phyloP scores from a whole-genome alignment of 2,797 vertebrate genomes.

The Acanthis flammea region DNA sequence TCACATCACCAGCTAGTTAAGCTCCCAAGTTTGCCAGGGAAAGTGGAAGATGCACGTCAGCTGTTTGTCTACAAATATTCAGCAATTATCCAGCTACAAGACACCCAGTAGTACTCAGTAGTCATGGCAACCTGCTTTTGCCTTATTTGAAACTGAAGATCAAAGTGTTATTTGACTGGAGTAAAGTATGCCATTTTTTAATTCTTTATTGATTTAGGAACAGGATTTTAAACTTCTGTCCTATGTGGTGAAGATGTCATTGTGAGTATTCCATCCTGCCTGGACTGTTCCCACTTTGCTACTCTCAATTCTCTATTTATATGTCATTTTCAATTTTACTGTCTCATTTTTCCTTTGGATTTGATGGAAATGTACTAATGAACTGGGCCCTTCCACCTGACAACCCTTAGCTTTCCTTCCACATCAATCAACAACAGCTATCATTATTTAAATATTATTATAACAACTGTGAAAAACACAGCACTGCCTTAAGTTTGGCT shows the following conservation, averaged over 20 bases:
- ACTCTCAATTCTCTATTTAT: background rate
- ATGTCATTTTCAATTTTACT: background rate
- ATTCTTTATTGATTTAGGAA: constrained; percentile 33
- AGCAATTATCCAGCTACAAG: constrained; percentile 6
- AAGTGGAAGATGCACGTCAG: background rate
- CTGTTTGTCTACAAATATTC: constrained; percentile 59
- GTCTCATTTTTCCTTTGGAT: background rate
- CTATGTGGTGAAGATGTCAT: background rate
- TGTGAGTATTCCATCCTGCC: background rate
- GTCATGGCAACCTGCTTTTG: constrained; percentile 28
- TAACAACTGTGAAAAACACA: background rate
- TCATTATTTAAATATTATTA: background rate
- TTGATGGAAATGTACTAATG: background rate
- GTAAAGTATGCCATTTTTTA: background rate
- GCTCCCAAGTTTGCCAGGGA: constrained; percentile 4
- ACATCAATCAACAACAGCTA: background rate
- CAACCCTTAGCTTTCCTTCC: background rate
- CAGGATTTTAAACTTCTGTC: constrained; percentile 20
- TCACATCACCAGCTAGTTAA: constrained; percentile 2
- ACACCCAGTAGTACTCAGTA: background rate
- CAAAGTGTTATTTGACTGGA: background rate
- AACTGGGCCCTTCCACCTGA: background rate
- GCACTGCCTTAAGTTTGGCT: background rate
- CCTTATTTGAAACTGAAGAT: constrained; percentile 42
- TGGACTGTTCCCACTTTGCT: background rate